Conservation (phyloP, 2,113 vertebrate genomes). For the Cheilinus undulatus region DNA sequence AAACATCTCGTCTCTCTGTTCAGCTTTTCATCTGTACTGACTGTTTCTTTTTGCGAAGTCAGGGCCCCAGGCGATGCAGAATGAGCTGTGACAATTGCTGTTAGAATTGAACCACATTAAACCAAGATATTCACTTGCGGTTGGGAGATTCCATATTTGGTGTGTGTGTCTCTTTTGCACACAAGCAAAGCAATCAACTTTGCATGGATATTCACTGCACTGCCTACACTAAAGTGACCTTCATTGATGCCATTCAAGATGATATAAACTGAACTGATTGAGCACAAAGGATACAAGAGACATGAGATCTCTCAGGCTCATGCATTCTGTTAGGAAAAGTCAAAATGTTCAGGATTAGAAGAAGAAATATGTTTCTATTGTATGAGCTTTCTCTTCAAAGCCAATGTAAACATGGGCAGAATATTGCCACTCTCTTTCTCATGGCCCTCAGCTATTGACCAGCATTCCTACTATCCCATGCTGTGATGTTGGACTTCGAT, state of each 20-base stretch:
- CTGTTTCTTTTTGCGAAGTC: constrained; percentile 39
- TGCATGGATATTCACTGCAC: neutral
- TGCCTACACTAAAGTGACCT: constrained; percentile 13
- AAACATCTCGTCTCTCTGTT: constrained; percentile 43
- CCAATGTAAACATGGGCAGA: constrained; percentile 70
- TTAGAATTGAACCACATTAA: constrained; percentile 24
- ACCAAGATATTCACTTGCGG: constrained; percentile 13
- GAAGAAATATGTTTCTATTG: neutral
- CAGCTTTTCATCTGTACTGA: constrained; percentile 37
- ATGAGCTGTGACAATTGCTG: constrained; percentile 43
- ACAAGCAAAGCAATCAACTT: neutral
- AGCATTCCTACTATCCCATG: constrained; percentile 70
- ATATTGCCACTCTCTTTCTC: constrained; percentile 69
- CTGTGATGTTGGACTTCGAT: constrained; percentile 52
- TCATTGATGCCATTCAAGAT: constrained; percentile 12
- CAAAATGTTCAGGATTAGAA: neutral
- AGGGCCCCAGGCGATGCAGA: constrained; percentile 17
- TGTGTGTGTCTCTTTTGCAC: constrained; percentile 9
- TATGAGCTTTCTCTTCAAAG: constrained; percentile 29
- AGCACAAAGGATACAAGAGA: neutral
- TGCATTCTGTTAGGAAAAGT: neutral
- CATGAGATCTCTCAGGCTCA: neutral
- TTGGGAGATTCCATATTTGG: constrained; percentile 26
- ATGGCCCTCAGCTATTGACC: constrained; percentile 57
- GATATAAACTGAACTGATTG: constrained; percentile 8